Evolutionary conservation across 2,113 vertebrate species (phyloP).

Genomic region (Hydropotes inermis): DNA sequence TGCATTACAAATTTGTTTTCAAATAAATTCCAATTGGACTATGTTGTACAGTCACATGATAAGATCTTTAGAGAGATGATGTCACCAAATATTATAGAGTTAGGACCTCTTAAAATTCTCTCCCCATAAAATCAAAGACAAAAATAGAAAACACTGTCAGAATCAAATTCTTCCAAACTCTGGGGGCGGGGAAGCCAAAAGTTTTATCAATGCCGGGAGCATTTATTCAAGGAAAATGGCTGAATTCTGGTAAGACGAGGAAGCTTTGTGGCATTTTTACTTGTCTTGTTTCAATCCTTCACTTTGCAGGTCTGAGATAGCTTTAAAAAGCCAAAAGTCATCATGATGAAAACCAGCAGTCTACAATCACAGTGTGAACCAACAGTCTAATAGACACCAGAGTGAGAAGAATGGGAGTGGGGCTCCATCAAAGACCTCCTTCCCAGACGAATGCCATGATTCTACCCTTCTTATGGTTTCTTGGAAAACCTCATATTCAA

Average conservation of each 20-base stretch:
- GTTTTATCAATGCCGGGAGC: background rate
- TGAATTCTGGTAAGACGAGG: background rate
- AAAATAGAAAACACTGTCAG: background rate
- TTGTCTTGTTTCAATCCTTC: background rate
- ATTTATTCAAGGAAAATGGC: background rate
- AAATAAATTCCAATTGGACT: background rate
- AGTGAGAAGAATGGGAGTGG: background rate
- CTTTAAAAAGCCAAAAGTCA: background rate
- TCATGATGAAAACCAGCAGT: background rate
- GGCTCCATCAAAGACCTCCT: background rate
- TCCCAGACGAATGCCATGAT: background rate
- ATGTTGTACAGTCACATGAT: background rate
- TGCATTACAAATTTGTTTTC: background rate
- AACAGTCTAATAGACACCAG: background rate
- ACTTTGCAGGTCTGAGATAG: background rate
- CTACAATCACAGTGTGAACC: background rate
- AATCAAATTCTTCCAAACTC: background rate
- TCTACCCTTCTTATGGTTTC: background rate
- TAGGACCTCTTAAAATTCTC: background rate
- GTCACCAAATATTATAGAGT: background rate
- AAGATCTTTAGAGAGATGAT: background rate
- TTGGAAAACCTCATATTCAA: background rate
- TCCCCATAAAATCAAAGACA: background rate
- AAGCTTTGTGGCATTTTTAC: background rate
- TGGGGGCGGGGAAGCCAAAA: background rate